Conservation (phyloP, 2,113 vertebrate genomes). For the Nerophis ophidion region DNA sequence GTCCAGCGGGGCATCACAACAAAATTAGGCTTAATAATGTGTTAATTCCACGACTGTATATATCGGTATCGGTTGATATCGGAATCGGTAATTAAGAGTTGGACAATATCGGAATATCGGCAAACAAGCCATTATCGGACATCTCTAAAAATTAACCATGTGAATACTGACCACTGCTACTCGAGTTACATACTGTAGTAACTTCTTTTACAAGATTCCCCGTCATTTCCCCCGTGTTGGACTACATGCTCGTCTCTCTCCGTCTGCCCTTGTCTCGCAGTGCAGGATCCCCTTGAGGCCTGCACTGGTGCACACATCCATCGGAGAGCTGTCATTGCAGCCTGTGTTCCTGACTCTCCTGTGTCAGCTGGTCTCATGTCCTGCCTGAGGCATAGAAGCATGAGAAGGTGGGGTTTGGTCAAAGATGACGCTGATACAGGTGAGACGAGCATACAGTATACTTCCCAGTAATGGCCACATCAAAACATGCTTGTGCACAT, state of each 20-base stretch:
- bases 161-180: not conserved
- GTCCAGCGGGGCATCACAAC: too few relatives aligned
- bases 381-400: constrained; percentile 51
- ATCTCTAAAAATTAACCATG: not conserved
- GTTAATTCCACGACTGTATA: too few relatives aligned
- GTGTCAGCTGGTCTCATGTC: constrained; percentile 64
- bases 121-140: too few relatives aligned
- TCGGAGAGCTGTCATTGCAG: constrained; percentile 63
- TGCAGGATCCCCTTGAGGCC: constrained; percentile 30
- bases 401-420: constrained; percentile 16
- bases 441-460: constrained; percentile 18
- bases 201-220: not conserved
- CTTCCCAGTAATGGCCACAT: constrained; percentile 30
- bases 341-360: constrained; percentile 50
- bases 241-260: not conserved
- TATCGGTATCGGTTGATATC: too few relatives aligned
- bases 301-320: constrained; percentile 44
- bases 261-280: not conserved
- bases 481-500: constrained; percentile 27
- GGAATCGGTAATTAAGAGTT: too few relatives aligned
- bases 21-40: too few relatives aligned
- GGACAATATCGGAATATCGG: too few relatives aligned
- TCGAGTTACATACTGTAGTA: not conserved
- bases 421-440: constrained; percentile 25
- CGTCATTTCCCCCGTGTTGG: not conserved